Evolutionary conservation across 2,797 vertebrate species (phyloP).

Genomic region (Enteromius argenteus): DNA sequence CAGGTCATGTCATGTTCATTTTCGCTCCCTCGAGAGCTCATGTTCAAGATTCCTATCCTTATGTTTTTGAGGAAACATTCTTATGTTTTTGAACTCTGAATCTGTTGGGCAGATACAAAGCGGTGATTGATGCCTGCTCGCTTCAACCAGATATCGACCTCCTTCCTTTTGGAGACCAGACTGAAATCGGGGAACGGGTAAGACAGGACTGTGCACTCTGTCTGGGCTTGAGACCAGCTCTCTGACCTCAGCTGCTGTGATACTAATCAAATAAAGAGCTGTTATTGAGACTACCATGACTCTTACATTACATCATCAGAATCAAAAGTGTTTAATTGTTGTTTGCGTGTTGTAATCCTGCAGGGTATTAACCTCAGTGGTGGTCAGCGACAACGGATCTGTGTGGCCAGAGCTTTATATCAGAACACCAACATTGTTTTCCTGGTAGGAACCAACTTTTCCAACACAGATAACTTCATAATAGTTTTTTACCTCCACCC

Average conservation of each 20-base stretch:
- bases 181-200: slow-evolving; percentile 98
- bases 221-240: slow-evolving; percentile 37
- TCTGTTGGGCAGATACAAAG: slow-evolving; percentile 87
- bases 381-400: slow-evolving; percentile 96
- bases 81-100: slow-evolving; percentile 19
- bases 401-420: slow-evolving; percentile 95
- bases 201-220: slow-evolving; percentile 37
- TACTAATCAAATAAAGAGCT: slow-evolving; percentile 47
- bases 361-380: slow-evolving; percentile 98
- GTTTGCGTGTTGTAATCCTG: slow-evolving; percentile 60
- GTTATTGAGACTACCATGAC: slow-evolving; percentile 45
- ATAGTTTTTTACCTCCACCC: slow-evolving; percentile 21
- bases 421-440: slow-evolving; percentile 99
- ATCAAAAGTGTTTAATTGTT: slow-evolving; percentile 26
- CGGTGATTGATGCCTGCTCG: slow-evolving; percentile 95
- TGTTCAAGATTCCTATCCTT: neutral
- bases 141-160: slow-evolving; percentile 98
- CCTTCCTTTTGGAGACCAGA: slow-evolving; percentile 96
- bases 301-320: slow-evolving; percentile 21
- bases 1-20: neutral
- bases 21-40: neutral
- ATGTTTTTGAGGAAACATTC: slow-evolving; percentile 17
- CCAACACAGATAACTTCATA: neutral
- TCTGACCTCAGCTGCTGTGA: slow-evolving; percentile 43
- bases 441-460: slow-evolving; percentile 82